Percentiles rank a stretch among this genome's conserved stretches.
These are phyloP conservation scores for Hymenopus coronatus DNA, from an alignment of 2,888 invertebrate species.

Conservation along the genomic window DNA sequence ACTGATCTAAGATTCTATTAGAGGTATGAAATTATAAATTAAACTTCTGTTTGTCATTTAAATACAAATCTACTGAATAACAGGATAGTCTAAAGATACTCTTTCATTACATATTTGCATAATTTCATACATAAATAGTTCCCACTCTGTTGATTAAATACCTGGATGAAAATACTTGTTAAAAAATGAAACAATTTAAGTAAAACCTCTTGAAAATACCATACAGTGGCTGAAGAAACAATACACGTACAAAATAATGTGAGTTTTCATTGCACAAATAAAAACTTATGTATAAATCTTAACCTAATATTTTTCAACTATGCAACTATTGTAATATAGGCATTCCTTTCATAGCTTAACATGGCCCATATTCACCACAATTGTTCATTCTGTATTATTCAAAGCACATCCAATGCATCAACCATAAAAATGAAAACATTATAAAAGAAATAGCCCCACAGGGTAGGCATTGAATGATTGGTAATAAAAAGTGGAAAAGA, in stretches of 20 bases:
- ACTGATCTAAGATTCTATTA: background rate
- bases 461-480: too few relatives aligned
- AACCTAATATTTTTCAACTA: too few relatives aligned
- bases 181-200: background rate
- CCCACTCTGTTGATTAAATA: too few relatives aligned
- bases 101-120: background rate
- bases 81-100: background rate
- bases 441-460: too few relatives aligned
- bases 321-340: too few relatives aligned
- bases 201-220: background rate
- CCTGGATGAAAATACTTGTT: background rate
- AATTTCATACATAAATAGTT: background rate
- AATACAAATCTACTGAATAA: background rate
- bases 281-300: too few relatives aligned
- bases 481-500: too few relatives aligned
- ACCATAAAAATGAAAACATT: too few relatives aligned
- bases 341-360: too few relatives aligned
- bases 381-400: too few relatives aligned
- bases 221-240: background rate
- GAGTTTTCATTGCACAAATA: background rate
- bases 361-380: too few relatives aligned
- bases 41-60: background rate
- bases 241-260: background rate
- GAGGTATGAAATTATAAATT: background rate
- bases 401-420: too few relatives aligned